These are phyloP conservation scores for Drosophila suboccidentalis DNA, from an alignment of 2,888 invertebrate genomes.

Conservation along the genomic window DNA sequence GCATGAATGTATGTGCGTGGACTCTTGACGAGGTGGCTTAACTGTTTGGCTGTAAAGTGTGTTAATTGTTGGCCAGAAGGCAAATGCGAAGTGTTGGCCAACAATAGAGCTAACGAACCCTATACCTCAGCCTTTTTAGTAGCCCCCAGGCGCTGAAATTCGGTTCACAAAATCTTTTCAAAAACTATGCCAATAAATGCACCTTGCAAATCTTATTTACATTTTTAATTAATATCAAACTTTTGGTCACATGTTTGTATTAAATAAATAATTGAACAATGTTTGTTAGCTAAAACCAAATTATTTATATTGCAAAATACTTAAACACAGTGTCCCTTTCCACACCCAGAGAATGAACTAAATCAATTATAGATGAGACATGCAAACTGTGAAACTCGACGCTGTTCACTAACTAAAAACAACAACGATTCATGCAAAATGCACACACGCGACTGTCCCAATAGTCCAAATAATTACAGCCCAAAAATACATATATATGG, in stretches of 20 bases:
- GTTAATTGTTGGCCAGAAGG: slow-evolving; percentile 46
- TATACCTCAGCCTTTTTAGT: slow-evolving; percentile 31
- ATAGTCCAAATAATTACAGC: slow-evolving; percentile 71
- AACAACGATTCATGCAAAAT: slow-evolving; percentile 65
- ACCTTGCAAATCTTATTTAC: slow-evolving; percentile 41
- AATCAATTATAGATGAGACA: slow-evolving; percentile 75
- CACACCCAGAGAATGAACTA: slow-evolving; percentile 17
- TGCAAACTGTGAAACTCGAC: slow-evolving; percentile 47
- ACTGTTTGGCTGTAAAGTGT: slow-evolving; percentile 32
- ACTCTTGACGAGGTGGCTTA: slow-evolving; percentile 12
- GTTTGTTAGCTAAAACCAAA: slow-evolving; percentile 31
- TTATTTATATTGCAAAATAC: slow-evolving; percentile 38
- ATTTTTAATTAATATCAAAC: slow-evolving; percentile 45
- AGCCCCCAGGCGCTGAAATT: slow-evolving; percentile 33
- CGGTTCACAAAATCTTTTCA: slow-evolving; percentile 12
- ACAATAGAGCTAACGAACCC: slow-evolving; percentile 53
- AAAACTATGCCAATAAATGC: slow-evolving; percentile 61
- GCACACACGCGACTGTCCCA: slow-evolving; percentile 60
- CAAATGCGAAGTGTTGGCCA: slow-evolving; percentile 26
- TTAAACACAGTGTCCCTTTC: slow-evolving; percentile 18
- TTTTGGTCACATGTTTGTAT: slow-evolving; percentile 19
- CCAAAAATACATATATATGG: slow-evolving; percentile 18
- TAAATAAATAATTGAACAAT: slow-evolving; percentile 62
- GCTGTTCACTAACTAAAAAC: slow-evolving; percentile 35
- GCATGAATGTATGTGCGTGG: slow-evolving; percentile 16